These are phyloP conservation scores for Balaeniceps rex DNA, from an alignment of 2,113 vertebrate genomes.

Conservation along the genomic window DNA sequence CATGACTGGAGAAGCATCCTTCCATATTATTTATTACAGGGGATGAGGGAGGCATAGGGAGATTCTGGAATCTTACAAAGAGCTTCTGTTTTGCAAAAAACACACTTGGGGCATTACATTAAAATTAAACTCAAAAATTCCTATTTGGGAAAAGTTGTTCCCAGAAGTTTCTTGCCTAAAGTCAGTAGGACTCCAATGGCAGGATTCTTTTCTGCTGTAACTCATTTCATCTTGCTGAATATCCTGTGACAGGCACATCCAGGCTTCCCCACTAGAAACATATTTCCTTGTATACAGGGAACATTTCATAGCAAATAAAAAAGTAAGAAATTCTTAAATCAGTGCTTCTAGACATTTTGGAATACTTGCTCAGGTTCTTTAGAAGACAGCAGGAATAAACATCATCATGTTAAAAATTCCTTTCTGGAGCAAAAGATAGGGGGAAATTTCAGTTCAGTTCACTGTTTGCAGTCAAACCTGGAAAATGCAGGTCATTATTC, in stretches of 20 bases:
- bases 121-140: background rate
- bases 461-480: background rate
- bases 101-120: background rate
- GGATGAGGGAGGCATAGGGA: background rate
- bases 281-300: background rate
- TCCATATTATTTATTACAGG: background rate
- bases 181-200: background rate
- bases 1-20: background rate
- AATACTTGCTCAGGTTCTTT: background rate
- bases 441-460: background rate
- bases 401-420: background rate
- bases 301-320: background rate
- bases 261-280: background rate
- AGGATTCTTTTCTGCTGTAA: background rate
- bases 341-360: background rate
- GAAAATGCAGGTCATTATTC: background rate
- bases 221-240: background rate
- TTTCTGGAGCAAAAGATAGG: background rate
- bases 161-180: background rate
- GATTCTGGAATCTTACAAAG: background rate
- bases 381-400: background rate
- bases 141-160: background rate
- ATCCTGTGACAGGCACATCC: background rate
- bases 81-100: background rate
- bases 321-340: background rate